Conservation (phyloP, 2,113 vertebrate species). For the Bagarius yarrelli region DNA sequence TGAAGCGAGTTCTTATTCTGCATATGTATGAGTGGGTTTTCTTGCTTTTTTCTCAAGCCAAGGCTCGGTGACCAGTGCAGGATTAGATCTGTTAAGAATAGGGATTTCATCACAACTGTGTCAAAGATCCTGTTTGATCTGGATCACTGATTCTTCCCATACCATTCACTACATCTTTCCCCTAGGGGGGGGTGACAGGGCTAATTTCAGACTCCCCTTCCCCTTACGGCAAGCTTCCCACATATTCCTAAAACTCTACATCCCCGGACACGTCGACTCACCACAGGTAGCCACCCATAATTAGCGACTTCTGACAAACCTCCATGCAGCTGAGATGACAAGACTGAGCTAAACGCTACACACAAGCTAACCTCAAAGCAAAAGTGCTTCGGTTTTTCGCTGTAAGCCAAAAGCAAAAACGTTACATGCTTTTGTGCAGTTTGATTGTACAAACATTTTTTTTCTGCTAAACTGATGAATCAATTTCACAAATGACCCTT, state of each 20-base stretch:
- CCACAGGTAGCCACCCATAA: conserved; percentile 62
- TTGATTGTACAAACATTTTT: conserved; percentile 5
- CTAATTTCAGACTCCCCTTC: conserved; percentile 75
- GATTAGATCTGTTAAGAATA: background rate
- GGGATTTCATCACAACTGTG: conserved; percentile 33
- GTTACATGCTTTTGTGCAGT: background rate
- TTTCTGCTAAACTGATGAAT: conserved; percentile 55
- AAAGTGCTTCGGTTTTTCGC: background rate
- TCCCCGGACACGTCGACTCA: conserved; percentile 56
- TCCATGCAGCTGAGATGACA: conserved; percentile 32
- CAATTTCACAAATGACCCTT: conserved; percentile 68
- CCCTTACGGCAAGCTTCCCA: conserved; percentile 65
- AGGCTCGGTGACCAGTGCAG: conserved; percentile 16
- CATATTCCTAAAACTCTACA: conserved; percentile 42
- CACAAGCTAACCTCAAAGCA: background rate
- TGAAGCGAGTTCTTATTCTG: background rate
- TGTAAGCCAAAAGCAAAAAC: background rate
- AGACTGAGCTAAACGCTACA: background rate
- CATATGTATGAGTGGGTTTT: background rate
- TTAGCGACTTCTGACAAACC: conserved; percentile 57
- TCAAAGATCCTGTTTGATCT: conserved; percentile 54
- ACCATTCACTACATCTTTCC: conserved; percentile 56
- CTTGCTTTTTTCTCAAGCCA: background rate
- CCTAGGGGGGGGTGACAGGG: conserved; percentile 66
- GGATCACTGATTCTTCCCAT: conserved; percentile 61